phyloP scores from a whole-genome alignment of 1,140 invertebrate species.

The Diachasmimorpha longicaudata region DNA sequence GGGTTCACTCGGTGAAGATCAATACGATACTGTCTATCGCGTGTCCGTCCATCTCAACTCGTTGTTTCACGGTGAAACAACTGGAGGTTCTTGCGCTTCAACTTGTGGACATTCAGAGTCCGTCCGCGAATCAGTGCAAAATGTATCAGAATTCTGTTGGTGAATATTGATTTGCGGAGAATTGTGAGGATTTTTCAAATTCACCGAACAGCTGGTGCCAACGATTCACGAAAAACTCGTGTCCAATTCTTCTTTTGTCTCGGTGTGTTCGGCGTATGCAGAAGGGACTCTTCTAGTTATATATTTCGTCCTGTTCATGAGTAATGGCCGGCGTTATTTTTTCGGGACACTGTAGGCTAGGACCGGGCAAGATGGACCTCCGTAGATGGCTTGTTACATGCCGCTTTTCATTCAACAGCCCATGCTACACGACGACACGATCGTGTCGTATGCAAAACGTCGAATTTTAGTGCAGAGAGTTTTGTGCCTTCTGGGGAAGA shows the following conservation, averaged over 20 bases:
- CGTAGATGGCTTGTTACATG: conserved; percentile 52
- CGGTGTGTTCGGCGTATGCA: too few species aligned
- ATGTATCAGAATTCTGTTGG: conserved; percentile 16
- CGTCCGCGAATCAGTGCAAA: conserved; percentile 13
- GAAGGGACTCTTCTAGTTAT: background rate
- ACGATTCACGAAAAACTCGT: too few species aligned
- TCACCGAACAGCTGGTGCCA: too few species aligned
- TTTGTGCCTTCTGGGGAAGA: conserved; percentile 22
- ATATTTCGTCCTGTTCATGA: background rate
- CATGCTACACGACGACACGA: conserved; percentile 40
- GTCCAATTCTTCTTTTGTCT: too few species aligned
- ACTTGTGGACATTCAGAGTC: conserved; percentile 33
- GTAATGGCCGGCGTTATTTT: background rate
- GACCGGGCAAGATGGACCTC: conserved; percentile 31
- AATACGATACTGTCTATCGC: conserved; percentile 61
- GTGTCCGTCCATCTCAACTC: conserved; percentile 53
- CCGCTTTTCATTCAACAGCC: conserved; percentile 52
- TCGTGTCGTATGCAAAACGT: conserved; percentile 65
- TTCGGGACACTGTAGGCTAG: conserved; percentile 9
- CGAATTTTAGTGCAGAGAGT: conserved; percentile 51
- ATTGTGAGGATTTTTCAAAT: background rate
- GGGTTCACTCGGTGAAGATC: conserved; percentile 63
- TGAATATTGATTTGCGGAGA: background rate
- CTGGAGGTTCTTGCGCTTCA: conserved; percentile 33
- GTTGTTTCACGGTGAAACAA: conserved; percentile 37